phyloP scores from a whole-genome alignment of 2,113 vertebrate species.

The Burhinus oedicnemus region DNA sequence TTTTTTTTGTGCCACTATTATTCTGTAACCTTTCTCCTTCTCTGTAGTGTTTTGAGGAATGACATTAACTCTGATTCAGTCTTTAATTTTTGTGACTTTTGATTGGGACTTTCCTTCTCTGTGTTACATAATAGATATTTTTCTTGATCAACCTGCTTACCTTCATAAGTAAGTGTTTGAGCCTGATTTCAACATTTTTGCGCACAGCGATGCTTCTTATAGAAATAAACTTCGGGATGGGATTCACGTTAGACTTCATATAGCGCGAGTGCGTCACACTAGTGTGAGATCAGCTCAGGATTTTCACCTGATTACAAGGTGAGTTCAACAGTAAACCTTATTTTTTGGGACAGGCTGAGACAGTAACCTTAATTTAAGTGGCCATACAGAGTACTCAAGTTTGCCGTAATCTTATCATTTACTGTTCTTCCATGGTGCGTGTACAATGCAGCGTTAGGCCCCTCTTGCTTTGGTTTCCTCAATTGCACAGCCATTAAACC shows the following conservation, averaged over 20 bases:
- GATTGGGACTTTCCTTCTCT: neutral
- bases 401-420: neutral
- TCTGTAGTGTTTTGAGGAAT: neutral
- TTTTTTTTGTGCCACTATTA: neutral
- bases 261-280: accelerated
- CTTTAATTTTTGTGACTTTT: neutral
- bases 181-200: neutral
- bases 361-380: neutral
- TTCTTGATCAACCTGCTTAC: neutral
- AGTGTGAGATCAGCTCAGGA: neutral
- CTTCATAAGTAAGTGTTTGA: neutral
- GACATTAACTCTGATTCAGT: neutral
- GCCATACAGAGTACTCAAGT: neutral
- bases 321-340: neutral
- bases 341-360: neutral
- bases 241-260: neutral
- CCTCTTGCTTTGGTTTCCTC: neutral
- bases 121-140: neutral
- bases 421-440: neutral
- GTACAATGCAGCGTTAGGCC: neutral
- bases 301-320: neutral
- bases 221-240: neutral
- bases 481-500: neutral
- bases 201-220: neutral
- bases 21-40: neutral